Conservation (phyloP, 1,140 invertebrate genomes). For the Drosophila triauraria region DNA sequence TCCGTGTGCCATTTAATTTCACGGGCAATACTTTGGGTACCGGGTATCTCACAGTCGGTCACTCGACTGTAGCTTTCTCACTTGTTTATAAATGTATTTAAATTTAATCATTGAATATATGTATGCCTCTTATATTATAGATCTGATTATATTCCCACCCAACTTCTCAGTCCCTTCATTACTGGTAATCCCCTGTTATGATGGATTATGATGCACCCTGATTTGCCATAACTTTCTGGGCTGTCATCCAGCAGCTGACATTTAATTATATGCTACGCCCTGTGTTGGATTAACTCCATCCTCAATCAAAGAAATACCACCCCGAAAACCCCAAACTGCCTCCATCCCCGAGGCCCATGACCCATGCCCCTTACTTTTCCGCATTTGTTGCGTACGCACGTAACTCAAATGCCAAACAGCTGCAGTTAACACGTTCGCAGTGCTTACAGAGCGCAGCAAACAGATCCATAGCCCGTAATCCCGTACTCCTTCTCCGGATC, state of each 20-base stretch:
- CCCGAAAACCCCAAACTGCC: background rate
- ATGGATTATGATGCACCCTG: constrained; percentile 53
- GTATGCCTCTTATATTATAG: too few relatives aligned
- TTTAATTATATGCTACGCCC: constrained; percentile 70
- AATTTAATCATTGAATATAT: background rate
- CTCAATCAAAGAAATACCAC: background rate
- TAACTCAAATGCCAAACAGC: constrained; percentile 81
- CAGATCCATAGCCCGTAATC: constrained; percentile 32
- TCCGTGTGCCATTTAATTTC: too few relatives aligned
- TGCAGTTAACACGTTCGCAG: constrained; percentile 77
- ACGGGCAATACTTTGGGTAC: too few relatives aligned
- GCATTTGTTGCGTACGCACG: constrained; percentile 77
- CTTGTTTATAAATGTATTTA: background rate
- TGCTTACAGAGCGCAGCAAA: constrained; percentile 63
- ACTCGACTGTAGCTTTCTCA: too few relatives aligned
- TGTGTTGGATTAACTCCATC: constrained; percentile 24
- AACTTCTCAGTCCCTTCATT: background rate
- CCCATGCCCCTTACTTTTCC: constrained; percentile 14
- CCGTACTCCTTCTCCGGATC: constrained; percentile 8
- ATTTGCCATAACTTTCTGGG: constrained; percentile 38
- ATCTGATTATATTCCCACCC: background rate
- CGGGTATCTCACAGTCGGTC: too few relatives aligned
- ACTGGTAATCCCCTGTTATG: constrained; percentile 26
- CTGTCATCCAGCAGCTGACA: constrained; percentile 51
- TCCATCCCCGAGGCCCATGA: too few relatives aligned